Conservation (phyloP, 2,797 vertebrate genomes). For the Champsocephalus esox region DNA sequence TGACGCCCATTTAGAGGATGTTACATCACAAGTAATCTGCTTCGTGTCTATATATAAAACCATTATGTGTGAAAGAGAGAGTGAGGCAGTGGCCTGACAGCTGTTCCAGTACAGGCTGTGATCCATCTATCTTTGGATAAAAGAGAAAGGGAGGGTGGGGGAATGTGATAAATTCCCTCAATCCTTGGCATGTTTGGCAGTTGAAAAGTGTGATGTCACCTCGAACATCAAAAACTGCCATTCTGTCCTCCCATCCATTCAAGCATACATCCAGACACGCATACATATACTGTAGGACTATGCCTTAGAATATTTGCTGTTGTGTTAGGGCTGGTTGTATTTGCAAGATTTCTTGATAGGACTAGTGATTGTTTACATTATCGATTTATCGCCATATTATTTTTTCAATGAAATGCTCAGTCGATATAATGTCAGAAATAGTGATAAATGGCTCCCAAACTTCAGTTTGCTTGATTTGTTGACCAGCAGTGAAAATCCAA, state of each 20-base stretch:
- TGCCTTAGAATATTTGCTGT: background rate
- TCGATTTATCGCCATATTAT: background rate
- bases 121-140: constrained; percentile 54
- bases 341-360: background rate
- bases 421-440: background rate
- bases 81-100: constrained; percentile 56
- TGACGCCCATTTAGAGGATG: constrained; percentile 45
- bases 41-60: constrained; percentile 70
- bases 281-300: background rate
- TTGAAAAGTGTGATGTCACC: constrained; percentile 38
- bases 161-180: constrained; percentile 51
- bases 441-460: background rate
- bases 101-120: constrained; percentile 55
- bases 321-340: background rate
- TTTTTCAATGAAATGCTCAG: too few species aligned
- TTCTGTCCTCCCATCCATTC: constrained; percentile 6
- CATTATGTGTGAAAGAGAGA: constrained; percentile 58
- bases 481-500: background rate
- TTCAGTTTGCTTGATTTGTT: background rate
- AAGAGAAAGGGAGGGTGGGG: background rate
- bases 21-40: constrained; percentile 70
- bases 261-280: constrained; percentile 3
- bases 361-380: background rate
- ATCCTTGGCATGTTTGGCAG: constrained; percentile 35
- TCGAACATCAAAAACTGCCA: constrained; percentile 22